These are phyloP conservation scores for Taxidea taxus DNA, from an alignment of 2,113 vertebrate species.

Conservation along the genomic window DNA sequence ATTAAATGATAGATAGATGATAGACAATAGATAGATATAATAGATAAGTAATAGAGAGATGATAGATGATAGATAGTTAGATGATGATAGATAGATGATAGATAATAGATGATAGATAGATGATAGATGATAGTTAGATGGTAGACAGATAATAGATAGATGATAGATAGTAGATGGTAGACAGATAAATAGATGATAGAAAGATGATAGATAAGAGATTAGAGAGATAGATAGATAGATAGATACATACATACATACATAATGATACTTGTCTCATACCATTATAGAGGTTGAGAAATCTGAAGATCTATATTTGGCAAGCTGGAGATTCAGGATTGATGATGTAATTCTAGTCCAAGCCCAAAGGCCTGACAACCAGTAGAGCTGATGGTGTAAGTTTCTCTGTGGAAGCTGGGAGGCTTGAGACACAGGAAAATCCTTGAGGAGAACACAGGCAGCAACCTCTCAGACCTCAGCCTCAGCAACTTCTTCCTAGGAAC, in stretches of 20 bases:
- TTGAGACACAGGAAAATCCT: not conserved
- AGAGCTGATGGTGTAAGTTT: not conserved
- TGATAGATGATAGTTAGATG: not conserved
- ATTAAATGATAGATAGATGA: not conserved
- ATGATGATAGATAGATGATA: not conserved
- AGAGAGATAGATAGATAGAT: not conserved
- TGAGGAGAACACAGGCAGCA: too few species aligned
- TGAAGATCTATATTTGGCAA: not conserved
- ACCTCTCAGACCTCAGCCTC: too few species aligned
- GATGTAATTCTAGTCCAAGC: not conserved
- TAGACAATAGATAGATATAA: not conserved
- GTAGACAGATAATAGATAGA: not conserved
- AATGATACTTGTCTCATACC: not conserved
- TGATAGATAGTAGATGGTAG: not conserved
- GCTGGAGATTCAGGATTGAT: not conserved
- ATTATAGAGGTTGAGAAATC: not conserved
- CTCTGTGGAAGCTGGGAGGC: not conserved
- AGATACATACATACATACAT: not conserved
- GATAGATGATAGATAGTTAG: too few species aligned
- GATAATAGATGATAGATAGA: not conserved
- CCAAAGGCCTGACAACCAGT: not conserved
- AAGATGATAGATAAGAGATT: not conserved
- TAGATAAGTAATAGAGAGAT: not conserved
- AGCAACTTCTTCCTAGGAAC: too few species aligned
- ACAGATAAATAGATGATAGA: not conserved